These are phyloP conservation scores for Denticeps clupeoides DNA, from an alignment of 2,797 vertebrate genomes.

Conservation along the genomic window DNA sequence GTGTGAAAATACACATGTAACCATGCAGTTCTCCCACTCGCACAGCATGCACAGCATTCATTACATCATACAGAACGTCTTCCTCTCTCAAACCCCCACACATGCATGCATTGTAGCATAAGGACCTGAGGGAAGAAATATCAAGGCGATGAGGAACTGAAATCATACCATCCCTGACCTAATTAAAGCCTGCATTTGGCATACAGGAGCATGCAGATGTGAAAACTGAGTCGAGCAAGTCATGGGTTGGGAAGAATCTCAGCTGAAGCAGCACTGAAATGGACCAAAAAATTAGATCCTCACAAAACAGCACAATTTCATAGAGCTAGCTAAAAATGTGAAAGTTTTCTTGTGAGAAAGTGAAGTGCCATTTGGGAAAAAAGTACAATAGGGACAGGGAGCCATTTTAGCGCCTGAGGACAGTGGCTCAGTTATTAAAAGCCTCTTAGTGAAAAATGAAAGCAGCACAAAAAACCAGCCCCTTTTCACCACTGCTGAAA, in stretches of 20 bases:
- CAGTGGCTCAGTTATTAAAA: conserved; percentile 13
- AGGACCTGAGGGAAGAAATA: conserved; percentile 14
- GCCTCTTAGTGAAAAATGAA: conserved; percentile 21
- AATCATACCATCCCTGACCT: conserved; percentile 17
- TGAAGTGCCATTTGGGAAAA: background rate
- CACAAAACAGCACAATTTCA: too few relatives aligned
- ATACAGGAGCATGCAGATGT: conserved; percentile 23
- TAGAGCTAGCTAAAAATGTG: too few relatives aligned
- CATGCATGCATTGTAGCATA: background rate
- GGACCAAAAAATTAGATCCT: conserved; percentile 2
- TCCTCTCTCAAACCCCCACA: background rate
- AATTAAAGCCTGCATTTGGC: conserved; percentile 24
- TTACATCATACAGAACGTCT: too few relatives aligned
- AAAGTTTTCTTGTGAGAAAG: too few relatives aligned
- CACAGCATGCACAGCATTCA: conserved; percentile 10
- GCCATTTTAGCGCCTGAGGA: conserved; percentile 6
- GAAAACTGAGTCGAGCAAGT: conserved; percentile 10
- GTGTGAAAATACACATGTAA: conserved; percentile 22
- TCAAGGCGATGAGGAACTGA: conserved; percentile 13
- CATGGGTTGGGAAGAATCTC: conserved; percentile 18
- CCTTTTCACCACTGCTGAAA: conserved; percentile 28
- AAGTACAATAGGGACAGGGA: conserved; percentile 5
- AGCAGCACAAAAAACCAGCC: conserved; percentile 40
- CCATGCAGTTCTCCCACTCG: conserved; percentile 9
- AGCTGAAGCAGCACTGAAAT: background rate